Evolutionary conservation across 2,113 vertebrate species (phyloP).

Genomic region (Entelurus aequoreus): DNA sequence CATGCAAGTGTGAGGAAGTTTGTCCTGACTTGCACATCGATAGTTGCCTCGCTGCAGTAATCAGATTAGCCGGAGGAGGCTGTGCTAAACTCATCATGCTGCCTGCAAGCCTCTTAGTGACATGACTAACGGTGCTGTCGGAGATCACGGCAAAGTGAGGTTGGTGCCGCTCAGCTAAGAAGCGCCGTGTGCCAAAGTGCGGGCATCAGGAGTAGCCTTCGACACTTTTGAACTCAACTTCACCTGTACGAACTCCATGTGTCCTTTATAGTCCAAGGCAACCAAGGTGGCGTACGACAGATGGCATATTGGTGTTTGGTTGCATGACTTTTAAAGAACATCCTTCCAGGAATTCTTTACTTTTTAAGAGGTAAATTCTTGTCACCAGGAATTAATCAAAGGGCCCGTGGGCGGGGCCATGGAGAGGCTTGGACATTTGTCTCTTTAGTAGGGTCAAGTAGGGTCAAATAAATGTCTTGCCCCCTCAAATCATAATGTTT

Average conservation of each 20-base stretch:
- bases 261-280: not conserved
- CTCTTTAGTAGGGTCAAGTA: not conserved
- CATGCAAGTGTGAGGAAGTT: conserved; percentile 14
- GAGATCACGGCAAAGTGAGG: conserved; percentile 58
- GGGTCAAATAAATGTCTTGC: too few species aligned
- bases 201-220: not conserved
- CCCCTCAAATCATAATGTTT: too few species aligned
- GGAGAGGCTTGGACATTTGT: conserved; percentile 1
- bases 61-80: conserved; percentile 72
- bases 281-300: too few species aligned
- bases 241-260: not conserved
- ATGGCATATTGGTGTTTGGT: too few species aligned
- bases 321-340: not conserved
- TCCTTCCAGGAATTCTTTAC: conserved; percentile 15
- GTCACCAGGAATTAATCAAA: conserved; percentile 2
- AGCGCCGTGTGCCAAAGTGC: conserved; percentile 3
- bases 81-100: conserved; percentile 66
- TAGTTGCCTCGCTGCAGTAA: conserved; percentile 59
- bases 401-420: not conserved
- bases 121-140: conserved; percentile 44
- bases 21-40: conserved; percentile 39
- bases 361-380: conserved; percentile 15
- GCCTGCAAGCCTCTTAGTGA: conserved; percentile 67
- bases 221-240: not conserved
- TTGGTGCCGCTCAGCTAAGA: conserved; percentile 37